Percentiles rank a stretch among this genome's conserved stretches.
phyloP scores from a whole-genome alignment of 2,113 vertebrate genomes.

The Neodontobutis hainanensis region DNA sequence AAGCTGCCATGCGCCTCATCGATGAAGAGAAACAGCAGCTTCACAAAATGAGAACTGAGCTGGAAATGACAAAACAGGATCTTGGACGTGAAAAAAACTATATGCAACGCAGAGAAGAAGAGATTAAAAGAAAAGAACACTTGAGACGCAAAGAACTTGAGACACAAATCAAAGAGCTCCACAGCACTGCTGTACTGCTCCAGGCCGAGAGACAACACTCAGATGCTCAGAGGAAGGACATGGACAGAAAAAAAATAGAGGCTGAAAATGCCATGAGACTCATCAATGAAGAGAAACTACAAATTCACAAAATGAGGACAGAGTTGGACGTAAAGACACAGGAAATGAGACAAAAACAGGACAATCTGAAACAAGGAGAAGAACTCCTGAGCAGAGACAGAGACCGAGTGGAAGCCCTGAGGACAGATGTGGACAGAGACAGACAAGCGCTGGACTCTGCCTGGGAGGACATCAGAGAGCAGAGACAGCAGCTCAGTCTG shows the following conservation, averaged over 20 bases:
- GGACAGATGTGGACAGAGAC: background rate
- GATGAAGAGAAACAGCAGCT: background rate
- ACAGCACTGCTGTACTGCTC: background rate
- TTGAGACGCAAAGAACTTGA: conserved; percentile 18
- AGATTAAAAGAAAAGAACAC: conserved; percentile 15
- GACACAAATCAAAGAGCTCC: conserved; percentile 9
- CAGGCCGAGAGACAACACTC: conserved; percentile 4
- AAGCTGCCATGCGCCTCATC: background rate
- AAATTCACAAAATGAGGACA: background rate
- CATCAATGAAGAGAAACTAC: background rate
- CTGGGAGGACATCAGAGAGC: conserved; percentile 3
- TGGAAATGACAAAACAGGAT: background rate
- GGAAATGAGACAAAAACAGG: too few relatives aligned
- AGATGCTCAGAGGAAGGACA: conserved; percentile 4
- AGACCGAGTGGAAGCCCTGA: background rate
- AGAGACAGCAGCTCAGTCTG: conserved; percentile 20
- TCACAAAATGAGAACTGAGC: background rate
- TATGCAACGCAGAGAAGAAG: background rate
- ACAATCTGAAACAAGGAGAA: too few relatives aligned
- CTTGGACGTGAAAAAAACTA: background rate
- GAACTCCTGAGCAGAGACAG: background rate
- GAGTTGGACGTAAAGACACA: background rate
- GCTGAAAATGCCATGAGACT: background rate
- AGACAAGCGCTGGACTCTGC: too few relatives aligned
- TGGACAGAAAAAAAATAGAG: conserved; percentile 20